Evolutionary conservation across 1,140 invertebrate genomes (phyloP).

Genomic region (Bombus impatiens): DNA sequence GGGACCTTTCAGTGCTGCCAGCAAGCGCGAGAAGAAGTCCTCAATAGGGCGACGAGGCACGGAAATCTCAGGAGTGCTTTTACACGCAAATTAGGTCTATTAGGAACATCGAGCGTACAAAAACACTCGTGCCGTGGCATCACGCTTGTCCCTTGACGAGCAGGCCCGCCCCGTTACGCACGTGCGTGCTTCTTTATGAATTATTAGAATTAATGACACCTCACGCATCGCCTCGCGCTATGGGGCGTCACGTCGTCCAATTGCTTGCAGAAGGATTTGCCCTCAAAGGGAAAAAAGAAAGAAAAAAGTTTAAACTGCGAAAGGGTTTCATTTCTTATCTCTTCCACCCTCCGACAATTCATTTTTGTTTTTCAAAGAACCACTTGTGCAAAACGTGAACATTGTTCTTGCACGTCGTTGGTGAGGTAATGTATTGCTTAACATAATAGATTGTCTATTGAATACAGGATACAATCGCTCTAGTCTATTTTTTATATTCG

Average conservation of each 20-base stretch:
- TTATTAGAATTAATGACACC: constrained; percentile 82
- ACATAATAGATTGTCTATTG: background rate
- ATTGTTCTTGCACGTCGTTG: background rate
- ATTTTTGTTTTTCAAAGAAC: background rate
- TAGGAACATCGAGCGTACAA: constrained; percentile 74
- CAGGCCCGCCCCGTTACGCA: constrained; percentile 70
- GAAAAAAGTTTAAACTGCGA: background rate
- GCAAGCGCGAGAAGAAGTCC: constrained; percentile 34
- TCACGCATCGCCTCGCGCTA: constrained; percentile 74
- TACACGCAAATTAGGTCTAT: constrained; percentile 80
- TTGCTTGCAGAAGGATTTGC: constrained; percentile 63
- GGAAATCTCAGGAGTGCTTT: constrained; percentile 71
- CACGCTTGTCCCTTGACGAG: constrained; percentile 56
- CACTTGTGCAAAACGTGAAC: background rate
- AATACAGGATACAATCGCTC: background rate
- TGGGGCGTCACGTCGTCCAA: constrained; percentile 71
- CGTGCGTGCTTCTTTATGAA: constrained; percentile 81
- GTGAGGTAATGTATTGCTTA: background rate
- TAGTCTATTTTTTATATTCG: background rate
- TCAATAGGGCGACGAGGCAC: constrained; percentile 58
- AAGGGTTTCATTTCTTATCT: constrained; percentile 23
- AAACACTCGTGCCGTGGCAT: constrained; percentile 69
- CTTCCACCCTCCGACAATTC: background rate
- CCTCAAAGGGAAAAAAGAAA: background rate
- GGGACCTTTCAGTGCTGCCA: background rate